These are phyloP conservation scores for Otolemur crassicaudatus DNA, from an alignment of 2,797 vertebrate genomes.

Conservation along the genomic window DNA sequence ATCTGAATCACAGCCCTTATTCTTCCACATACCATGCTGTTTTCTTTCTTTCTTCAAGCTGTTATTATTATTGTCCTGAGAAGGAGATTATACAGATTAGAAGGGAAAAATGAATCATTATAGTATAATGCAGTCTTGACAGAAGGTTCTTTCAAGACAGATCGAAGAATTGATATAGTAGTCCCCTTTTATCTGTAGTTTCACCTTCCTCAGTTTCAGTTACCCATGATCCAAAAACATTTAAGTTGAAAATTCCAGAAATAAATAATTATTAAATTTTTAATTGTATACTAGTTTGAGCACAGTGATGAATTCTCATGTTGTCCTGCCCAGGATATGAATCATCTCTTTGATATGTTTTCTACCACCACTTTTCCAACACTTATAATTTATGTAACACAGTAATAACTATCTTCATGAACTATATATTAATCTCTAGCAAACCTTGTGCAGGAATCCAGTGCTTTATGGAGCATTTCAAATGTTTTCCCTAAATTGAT, in stretches of 20 bases:
- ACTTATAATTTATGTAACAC: conserved; percentile 37
- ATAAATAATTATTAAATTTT: neutral
- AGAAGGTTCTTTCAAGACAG: conserved; percentile 20
- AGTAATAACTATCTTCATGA: conserved; percentile 1
- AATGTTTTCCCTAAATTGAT: neutral
- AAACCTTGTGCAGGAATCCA: neutral
- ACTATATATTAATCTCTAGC: neutral
- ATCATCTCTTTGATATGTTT: neutral
- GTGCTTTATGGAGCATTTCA: conserved; percentile 1
- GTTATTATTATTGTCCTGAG: neutral
- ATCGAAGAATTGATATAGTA: neutral
- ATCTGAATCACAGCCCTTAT: neutral
- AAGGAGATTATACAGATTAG: neutral
- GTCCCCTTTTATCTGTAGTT: neutral
- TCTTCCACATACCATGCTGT: neutral
- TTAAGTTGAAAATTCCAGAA: neutral
- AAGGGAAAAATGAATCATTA: conserved; percentile 30
- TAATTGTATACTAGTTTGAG: neutral
- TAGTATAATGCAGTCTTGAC: neutral
- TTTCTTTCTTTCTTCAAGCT: conserved; percentile 32
- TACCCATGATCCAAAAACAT: neutral
- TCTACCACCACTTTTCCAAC: neutral
- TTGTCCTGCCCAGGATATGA: neutral
- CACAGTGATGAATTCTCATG: neutral
- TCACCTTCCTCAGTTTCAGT: neutral